Base-by-base conservation (phyloP, 2,888 invertebrate genomes). In the Agrotis puta region DNA sequence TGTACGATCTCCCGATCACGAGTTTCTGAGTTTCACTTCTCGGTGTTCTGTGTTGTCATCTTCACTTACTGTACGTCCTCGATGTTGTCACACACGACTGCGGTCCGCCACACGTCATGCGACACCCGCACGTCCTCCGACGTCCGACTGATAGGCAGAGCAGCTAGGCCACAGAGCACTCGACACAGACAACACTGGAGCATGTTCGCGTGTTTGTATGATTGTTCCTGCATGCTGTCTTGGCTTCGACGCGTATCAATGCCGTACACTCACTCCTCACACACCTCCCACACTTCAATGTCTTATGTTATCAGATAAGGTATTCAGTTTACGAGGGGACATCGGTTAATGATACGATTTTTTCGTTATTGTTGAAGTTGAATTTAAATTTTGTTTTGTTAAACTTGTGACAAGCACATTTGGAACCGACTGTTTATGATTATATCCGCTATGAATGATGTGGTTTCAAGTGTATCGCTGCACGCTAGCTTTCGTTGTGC, bases 401-500 rank as follows among this genome's bases (percentile, higher is more conserved):
- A 57, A 86, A 87, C 86, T 88, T 89, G 86, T 89, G 90, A 90
- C 89, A 88, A 91, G 90, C 91, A 92, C 90, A 91, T 91, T 91
- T 91, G 91, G 91, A 91, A 90, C 88, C 88, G 86, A 90, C 86
- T 89, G 88, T 91, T 91, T 86, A 84, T 78, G 70, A 87, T 86
- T 85, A 88, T 90, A 88, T 91, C 89, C 88, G 91, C 93, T 91
- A 90, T 91, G 91, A 93, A 94, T 91, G 92, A 93, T 92, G 92
- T 94, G 94, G 91, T 94, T 93, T 92, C 91, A 91, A 94, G 92
- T 93, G 91, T 94, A 92, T 91, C 92, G 94, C 95, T 95, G 96
- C 96, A 96, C 95, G 96, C 95, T 95, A 94, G 95, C 95, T 96
- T 96, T 95, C 93, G 92, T 95, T 96, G 94, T 95, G 96, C 96